Conservation (phyloP, 2,113 vertebrate genomes). For the Cochlearius cochlearius region DNA sequence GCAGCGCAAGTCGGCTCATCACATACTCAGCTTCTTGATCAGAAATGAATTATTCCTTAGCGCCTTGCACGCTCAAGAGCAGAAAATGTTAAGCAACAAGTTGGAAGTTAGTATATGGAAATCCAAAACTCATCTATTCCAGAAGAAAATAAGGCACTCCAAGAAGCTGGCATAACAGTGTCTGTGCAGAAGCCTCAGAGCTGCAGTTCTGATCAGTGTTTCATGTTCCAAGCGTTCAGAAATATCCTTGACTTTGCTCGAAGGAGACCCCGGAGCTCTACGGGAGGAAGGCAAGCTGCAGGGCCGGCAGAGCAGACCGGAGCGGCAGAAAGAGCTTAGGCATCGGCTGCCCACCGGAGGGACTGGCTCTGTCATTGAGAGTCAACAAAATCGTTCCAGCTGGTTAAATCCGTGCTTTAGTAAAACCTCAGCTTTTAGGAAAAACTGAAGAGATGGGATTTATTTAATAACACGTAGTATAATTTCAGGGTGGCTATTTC, state of each 20-base stretch:
- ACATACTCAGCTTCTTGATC: not conserved
- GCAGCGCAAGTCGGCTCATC: not conserved
- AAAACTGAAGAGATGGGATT: not conserved
- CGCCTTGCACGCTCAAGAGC: not conserved
- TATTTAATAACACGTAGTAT: not conserved
- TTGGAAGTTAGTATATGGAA: not conserved
- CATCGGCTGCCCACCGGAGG: not conserved
- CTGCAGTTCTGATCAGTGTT: not conserved
- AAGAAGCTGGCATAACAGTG: not conserved
- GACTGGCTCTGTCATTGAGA: not conserved
- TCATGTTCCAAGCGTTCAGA: not conserved
- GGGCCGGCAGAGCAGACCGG: not conserved
- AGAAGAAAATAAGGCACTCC: not conserved
- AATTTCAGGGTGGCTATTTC: not conserved
- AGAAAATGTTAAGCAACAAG: not conserved
- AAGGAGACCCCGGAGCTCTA: not conserved
- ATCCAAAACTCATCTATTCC: not conserved
- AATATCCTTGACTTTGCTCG: accelerated
- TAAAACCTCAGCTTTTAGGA: not conserved
- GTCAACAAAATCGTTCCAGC: not conserved
- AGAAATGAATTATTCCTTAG: not conserved
- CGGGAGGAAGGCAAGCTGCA: not conserved
- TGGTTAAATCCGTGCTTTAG: not conserved
- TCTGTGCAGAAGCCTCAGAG: not conserved
- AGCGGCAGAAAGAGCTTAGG: not conserved